phyloP scores from a whole-genome alignment of 2,113 vertebrate species.

The Leucopsar rothschildi region DNA sequence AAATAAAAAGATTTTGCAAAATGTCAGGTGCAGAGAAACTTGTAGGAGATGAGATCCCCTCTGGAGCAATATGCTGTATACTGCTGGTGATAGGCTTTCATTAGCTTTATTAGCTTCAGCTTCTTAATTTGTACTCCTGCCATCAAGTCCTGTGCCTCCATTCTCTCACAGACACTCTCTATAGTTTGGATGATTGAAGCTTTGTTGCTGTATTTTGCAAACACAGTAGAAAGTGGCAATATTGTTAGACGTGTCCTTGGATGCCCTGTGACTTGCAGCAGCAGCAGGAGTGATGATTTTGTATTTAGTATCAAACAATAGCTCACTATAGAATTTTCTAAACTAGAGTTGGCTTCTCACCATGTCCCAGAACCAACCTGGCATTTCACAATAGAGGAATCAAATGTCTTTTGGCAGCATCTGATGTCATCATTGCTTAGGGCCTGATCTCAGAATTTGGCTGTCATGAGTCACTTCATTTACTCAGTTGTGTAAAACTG shows the following conservation, averaged over 20 bases:
- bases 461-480: not conserved
- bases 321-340: constrained; percentile 30
- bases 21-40: not conserved
- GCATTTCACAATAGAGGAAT: constrained; percentile 53
- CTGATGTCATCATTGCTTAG: constrained; percentile 34
- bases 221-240: not conserved
- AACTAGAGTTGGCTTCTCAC: constrained; percentile 7
- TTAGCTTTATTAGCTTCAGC: not conserved
- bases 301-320: constrained; percentile 20
- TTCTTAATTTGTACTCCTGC: not conserved
- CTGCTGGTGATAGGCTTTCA: not conserved
- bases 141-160: not conserved
- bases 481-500: constrained; percentile 18
- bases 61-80: not conserved
- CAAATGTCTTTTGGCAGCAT: constrained; percentile 47
- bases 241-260: not conserved
- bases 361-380: constrained; percentile 43
- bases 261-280: constrained; percentile 26
- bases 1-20: not conserved
- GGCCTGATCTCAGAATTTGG: constrained; percentile 31
- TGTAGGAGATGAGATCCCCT: not conserved
- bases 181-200: not conserved
- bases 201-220: constrained; percentile 17
- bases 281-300: not conserved
- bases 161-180: not conserved